A percentile compares a stretch with the other conserved stretches of the same genome.
Conservation (phyloP, 2,797 vertebrate genomes). For the Emys orbicularis region DNA sequence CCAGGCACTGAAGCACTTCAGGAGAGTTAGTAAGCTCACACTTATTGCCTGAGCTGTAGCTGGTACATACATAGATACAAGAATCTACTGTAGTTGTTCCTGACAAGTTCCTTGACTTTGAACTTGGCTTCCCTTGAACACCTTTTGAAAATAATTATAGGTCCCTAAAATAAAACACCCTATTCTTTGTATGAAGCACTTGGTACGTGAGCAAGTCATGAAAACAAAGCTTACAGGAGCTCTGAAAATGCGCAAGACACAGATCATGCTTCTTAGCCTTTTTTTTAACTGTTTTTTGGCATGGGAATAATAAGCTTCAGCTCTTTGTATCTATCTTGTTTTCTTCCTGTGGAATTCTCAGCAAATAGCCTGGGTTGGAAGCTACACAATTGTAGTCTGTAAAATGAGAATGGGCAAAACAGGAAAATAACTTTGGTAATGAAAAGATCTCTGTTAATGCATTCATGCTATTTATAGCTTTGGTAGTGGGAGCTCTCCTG, state of each 20-base stretch:
- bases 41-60: background rate
- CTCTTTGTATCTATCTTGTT: constrained; percentile 46
- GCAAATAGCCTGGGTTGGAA: constrained; percentile 25
- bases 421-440: constrained; percentile 66
- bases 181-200: background rate
- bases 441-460: constrained; percentile 74
- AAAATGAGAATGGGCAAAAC: constrained; percentile 34
- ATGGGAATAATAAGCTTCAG: background rate
- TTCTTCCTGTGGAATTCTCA: constrained; percentile 58
- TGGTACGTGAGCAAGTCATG: background rate
- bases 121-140: background rate
- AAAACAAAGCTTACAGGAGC: background rate
- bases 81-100: background rate
- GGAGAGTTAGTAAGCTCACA: background rate
- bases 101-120: background rate
- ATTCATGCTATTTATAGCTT: constrained; percentile 75
- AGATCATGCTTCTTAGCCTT: background rate
- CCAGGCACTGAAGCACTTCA: background rate
- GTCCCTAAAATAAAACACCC: background rate
- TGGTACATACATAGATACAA: background rate
- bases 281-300: background rate
- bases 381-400: constrained; percentile 66
- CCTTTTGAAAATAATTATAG: background rate
- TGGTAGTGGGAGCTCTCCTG: constrained; percentile 64
- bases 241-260: background rate